Evolutionary conservation across 2,888 invertebrate genomes (phyloP), one percentile per base, ranked within the genome.

Genomic region (Prionchulus punctatus): DNA sequence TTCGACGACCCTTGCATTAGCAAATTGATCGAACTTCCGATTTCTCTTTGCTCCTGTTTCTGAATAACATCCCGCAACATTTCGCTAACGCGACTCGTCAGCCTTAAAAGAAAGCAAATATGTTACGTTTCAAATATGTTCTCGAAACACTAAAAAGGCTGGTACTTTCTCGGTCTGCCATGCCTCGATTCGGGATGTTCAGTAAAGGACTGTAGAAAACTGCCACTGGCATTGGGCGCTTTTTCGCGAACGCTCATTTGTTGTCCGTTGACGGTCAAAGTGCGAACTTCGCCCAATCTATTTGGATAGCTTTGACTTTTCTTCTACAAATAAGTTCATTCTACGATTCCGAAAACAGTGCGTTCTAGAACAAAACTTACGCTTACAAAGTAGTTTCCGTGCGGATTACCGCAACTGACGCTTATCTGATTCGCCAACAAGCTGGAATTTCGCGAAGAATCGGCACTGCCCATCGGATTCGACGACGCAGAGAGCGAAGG

Each of bases 71-170:
- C 63, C 57, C 63, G 64, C 59, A 68, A 63, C 68, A 68, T 68
- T 57, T 68, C 67, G 52, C 66, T 64, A 1, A 68, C 67, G 3
- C 64, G 60, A 21, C 61, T 61, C 2, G 68, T 68, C 57, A 68
- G 52, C 52, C 65, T 66, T 53, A 30, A 58, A 51, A 23, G 21
- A 4, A 12, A 7, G 7, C 47, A 23, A 45, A 7, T n/a, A 30
- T 51, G 28, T 47, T 47, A 23, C 28, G 18, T 51, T 26, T 15
- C 4, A 30, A 30, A 12, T 27, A 18, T 51, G 51, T 21, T 21
- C n/a, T 15, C 51, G 26, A 25, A 1, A 43, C 48, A n/a, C 23
- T 43, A 3, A 23, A 23, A 18, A 12, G 7, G 21, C 31, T 54
- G 61, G 52, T 30, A 66, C 66, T 67, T 67, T 57, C 66, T 59